Evolutionary conservation across 2,113 vertebrate genomes (phyloP).

Genomic region (Planiliza haematocheilus): DNA sequence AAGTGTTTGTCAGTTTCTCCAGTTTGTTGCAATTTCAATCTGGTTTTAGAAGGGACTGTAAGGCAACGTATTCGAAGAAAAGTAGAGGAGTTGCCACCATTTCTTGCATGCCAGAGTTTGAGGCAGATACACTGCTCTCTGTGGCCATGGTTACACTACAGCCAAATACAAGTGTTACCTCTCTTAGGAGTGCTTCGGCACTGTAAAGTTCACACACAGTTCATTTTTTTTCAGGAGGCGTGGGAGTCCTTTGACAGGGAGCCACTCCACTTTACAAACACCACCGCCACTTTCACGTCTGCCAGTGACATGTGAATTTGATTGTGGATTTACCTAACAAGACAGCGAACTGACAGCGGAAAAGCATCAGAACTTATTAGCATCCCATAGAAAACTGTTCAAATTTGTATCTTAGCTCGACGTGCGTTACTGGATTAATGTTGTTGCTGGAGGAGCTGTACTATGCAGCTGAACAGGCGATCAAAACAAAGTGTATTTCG

Average conservation of each 20-base stretch:
- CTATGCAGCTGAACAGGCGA: neutral
- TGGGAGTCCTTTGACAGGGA: constrained; percentile 35
- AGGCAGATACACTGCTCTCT: constrained; percentile 1
- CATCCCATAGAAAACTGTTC: too few relatives aligned
- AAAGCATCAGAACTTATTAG: too few relatives aligned
- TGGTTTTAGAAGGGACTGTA: neutral
- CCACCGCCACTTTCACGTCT: constrained; percentile 33
- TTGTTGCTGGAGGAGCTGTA: neutral
- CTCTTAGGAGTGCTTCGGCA: constrained; percentile 34
- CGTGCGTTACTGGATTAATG: too few relatives aligned
- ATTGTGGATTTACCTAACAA: constrained; percentile 8
- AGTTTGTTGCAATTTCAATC: neutral
- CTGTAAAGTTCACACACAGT: constrained; percentile 47
- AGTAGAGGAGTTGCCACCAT: neutral
- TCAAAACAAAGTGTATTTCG: neutral
- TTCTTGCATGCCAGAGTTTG: neutral
- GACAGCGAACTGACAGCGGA: constrained; percentile 3
- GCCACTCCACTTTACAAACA: constrained; percentile 18
- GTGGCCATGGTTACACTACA: neutral
- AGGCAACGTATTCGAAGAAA: neutral
- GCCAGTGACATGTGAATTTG: constrained; percentile 27
- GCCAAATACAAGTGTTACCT: constrained; percentile 22
- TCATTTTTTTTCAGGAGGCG: constrained; percentile 37
- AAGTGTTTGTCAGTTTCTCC: neutral
- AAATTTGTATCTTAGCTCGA: too few relatives aligned